Conservation (phyloP, 2,797 vertebrate genomes). For the Myotis daubentonii region DNA sequence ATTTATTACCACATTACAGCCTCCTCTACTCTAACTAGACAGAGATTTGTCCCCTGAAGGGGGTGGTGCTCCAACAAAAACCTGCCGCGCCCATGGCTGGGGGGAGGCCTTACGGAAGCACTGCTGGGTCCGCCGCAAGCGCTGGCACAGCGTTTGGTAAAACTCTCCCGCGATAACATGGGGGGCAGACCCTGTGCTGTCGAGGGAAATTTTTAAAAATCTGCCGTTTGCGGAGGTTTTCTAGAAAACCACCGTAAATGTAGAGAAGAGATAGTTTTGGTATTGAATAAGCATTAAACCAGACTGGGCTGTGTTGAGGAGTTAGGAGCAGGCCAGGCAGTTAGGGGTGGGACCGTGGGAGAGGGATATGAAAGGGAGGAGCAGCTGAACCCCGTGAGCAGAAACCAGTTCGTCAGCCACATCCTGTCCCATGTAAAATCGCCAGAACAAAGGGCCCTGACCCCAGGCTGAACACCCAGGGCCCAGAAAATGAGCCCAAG, state of each 20-base stretch:
- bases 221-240: not conserved
- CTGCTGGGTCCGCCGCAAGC: not conserved
- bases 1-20: not conserved
- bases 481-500: no score
- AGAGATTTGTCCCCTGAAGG: not conserved
- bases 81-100: not conserved
- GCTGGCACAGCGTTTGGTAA: not conserved
- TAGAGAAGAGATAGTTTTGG: not conserved
- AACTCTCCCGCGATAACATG: not conserved
- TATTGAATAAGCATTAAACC: not conserved
- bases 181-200: not conserved
- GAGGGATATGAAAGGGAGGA: no score
- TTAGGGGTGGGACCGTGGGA: no score
- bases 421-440: no score
- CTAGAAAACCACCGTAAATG: not conserved
- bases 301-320: not conserved
- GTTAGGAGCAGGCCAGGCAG: no score
- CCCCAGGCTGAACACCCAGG: no score
- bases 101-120: not conserved
- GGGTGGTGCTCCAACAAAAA: not conserved
- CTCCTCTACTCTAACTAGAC: not conserved
- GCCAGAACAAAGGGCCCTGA: no score
- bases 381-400: no score
- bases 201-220: not conserved
- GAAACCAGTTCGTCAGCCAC: no score